Conservation (phyloP, 2,888 invertebrate species). For the Idaea biselata region DNA sequence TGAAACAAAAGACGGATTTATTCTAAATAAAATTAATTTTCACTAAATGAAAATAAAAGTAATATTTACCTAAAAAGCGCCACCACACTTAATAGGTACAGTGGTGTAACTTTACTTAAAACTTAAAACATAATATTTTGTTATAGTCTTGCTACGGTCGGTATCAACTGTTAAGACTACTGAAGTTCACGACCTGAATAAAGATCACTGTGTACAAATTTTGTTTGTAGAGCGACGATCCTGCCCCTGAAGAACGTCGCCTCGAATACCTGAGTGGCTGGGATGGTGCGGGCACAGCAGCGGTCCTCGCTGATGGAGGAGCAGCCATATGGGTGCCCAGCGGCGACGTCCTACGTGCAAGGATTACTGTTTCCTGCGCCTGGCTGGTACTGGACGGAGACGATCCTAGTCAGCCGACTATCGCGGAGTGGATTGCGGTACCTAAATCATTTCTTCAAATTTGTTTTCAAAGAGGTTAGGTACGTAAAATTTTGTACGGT, state of each 20-base stretch:
- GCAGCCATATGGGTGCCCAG: conserved; percentile 95
- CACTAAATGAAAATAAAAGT: no score
- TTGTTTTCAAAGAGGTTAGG: no score
- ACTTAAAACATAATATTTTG: no score
- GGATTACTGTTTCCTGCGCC: conserved; percentile 90
- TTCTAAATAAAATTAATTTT: no score
- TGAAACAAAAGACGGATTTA: no score
- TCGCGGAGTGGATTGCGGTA: conserved; percentile 85
- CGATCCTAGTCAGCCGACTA: conserved; percentile 78
- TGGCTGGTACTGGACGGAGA: conserved; percentile 94
- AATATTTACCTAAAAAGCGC: no score
- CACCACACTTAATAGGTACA: no score
- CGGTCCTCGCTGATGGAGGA: conserved; percentile 88
- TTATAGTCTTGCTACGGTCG: no score
- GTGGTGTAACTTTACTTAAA: no score
- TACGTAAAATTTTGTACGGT: no score
- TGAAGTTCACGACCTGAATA: no score
- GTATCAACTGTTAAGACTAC: no score
- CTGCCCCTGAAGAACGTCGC: conserved; percentile 87
- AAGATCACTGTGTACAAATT: background rate
- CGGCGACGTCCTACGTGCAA: conserved; percentile 92
- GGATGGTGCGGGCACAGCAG: conserved; percentile 88
- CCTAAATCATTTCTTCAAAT: conserved; percentile 19
- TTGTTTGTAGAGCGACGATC: conserved; percentile 85
- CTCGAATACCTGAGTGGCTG: conserved; percentile 90